These are phyloP conservation scores for Radopholus similis DNA, from an alignment of 1,140 invertebrate species.

Conservation along the genomic window DNA sequence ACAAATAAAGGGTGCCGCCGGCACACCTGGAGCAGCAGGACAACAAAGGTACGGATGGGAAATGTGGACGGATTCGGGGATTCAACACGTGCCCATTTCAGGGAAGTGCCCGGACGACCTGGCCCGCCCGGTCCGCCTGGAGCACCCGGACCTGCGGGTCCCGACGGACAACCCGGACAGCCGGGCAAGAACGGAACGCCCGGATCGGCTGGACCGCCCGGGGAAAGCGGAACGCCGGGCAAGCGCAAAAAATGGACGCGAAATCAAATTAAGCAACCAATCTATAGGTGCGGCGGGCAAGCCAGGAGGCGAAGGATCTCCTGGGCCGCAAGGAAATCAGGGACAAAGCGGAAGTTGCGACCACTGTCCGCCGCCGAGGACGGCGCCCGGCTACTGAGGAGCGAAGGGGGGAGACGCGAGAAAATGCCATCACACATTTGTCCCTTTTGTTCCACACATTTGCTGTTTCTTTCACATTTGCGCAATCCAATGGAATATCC, in stretches of 20 bases:
- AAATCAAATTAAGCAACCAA: too few relatives aligned
- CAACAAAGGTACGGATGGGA: background rate
- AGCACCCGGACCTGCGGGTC: background rate
- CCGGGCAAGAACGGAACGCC: constrained; percentile 2
- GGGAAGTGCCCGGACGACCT: constrained; percentile 5
- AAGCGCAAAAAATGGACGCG: background rate
- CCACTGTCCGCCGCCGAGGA: too few relatives aligned
- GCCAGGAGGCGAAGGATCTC: background rate
- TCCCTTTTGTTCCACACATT: too few relatives aligned
- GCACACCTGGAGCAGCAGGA: background rate
- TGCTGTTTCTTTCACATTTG: too few relatives aligned
- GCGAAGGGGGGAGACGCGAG: too few relatives aligned
- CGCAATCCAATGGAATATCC: too few relatives aligned
- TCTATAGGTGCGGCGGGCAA: background rate
- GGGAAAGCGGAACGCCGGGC: background rate
- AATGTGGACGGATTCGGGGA: background rate
- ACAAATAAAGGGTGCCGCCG: background rate
- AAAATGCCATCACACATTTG: too few relatives aligned
- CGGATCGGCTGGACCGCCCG: background rate
- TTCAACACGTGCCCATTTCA: background rate
- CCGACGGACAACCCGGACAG: background rate
- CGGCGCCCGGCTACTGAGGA: too few relatives aligned
- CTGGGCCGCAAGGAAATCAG: constrained; percentile 13
- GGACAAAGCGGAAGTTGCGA: background rate
- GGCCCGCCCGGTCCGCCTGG: constrained; percentile 2